Percentiles rank a stretch among this genome's conserved stretches.
These are phyloP conservation scores for Sabatieria punctata DNA, from an alignment of 2,888 invertebrate genomes.

Conservation along the genomic window DNA sequence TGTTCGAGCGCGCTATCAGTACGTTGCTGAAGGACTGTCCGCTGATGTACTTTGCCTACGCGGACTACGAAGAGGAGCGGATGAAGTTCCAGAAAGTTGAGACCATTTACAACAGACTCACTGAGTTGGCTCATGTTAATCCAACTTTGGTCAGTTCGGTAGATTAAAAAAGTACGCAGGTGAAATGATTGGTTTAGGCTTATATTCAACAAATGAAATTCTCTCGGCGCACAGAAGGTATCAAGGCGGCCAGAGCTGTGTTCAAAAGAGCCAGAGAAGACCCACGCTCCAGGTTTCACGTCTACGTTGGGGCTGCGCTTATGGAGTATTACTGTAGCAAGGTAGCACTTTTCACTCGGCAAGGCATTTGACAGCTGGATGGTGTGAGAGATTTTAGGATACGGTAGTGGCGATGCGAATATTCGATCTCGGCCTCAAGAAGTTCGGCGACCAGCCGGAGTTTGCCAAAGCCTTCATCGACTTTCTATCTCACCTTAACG, in stretches of 20 bases:
- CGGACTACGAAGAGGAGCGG: conserved; percentile 86
- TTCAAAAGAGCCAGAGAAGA: conserved; percentile 92
- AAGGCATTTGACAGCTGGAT: too few species aligned
- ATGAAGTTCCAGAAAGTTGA: conserved; percentile 91
- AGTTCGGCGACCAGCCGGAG: conserved; percentile 82
- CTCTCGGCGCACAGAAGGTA: conserved; percentile 85
- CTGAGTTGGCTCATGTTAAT: conserved; percentile 74
- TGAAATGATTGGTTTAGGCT: conserved; percentile 41
- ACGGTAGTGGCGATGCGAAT: conserved; percentile 88
- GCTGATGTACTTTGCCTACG: conserved; percentile 88
- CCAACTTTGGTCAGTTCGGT: conserved; percentile 62
- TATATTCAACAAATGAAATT: conserved; percentile 99
- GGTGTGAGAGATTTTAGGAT: conserved; percentile 40
- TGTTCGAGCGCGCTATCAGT: conserved; percentile 81
- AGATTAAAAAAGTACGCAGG: not conserved
- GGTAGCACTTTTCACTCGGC: too few species aligned
- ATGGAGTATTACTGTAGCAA: conserved; percentile 99
- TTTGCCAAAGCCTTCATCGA: conserved; percentile 90
- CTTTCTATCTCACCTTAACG: conserved; percentile 88
- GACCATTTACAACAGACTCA: conserved; percentile 75
- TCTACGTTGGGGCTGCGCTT: conserved; percentile 85
- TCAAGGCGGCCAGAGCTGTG: conserved; percentile 79
- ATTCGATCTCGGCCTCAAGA: conserved; percentile 90
- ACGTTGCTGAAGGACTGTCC: conserved; percentile 75
- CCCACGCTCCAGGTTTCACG: conserved; percentile 59